Evolutionary conservation across 1,140 invertebrate genomes (phyloP).

Genomic region (Bombus confusus): DNA sequence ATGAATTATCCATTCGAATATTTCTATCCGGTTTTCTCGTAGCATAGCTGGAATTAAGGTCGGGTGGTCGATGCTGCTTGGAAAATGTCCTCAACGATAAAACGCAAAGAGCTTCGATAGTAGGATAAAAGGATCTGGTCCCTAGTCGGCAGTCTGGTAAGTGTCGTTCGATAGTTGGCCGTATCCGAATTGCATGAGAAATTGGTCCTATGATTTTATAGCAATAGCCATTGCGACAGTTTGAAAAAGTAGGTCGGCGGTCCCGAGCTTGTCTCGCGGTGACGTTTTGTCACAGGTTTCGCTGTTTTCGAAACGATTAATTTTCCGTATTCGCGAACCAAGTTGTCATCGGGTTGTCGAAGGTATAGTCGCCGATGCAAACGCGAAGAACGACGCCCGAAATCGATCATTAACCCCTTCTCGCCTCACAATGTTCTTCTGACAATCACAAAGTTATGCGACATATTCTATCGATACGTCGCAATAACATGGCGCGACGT

Average conservation of each 20-base stretch:
- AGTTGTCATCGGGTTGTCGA: not conserved
- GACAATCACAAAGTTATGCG: not conserved
- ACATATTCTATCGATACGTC: too few species aligned
- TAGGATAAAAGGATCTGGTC: not conserved
- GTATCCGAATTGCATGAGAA: not conserved
- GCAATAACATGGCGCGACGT: too few species aligned
- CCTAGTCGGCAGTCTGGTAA: not conserved
- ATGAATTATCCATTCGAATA: too few species aligned
- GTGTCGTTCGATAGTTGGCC: not conserved
- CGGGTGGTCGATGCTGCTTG: too few species aligned
- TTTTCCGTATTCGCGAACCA: slow-evolving; percentile 13
- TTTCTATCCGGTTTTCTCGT: too few species aligned
- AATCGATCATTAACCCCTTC: not conserved
- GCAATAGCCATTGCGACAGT: not conserved
- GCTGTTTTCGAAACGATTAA: slow-evolving; percentile 19
- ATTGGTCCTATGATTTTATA: not conserved
- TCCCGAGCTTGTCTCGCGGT: not conserved
- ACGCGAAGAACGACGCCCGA: not conserved
- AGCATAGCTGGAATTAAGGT: too few species aligned
- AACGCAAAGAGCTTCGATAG: not conserved
- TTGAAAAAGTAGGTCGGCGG: slow-evolving; percentile 31
- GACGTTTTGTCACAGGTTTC: slow-evolving; percentile 4
- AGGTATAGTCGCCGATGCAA: not conserved
- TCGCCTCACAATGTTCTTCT: not conserved
- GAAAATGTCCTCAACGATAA: not conserved